Conservation (phyloP, 2,888 invertebrate species). For the Brenthis ino region DNA sequence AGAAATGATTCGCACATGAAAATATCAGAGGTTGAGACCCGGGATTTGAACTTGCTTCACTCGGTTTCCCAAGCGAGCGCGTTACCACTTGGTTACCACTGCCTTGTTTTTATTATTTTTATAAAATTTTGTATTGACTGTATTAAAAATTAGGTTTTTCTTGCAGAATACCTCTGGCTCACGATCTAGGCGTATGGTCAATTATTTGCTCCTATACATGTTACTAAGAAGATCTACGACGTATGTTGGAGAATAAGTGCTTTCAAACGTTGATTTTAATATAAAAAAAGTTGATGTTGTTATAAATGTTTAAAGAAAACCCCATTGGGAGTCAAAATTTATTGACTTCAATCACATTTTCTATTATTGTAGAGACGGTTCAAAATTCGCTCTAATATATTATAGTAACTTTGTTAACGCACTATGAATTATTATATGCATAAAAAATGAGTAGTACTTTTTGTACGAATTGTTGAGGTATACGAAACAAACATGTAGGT, state of each 20-base stretch:
- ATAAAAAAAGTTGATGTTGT: conserved; percentile 16
- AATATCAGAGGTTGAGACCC: too few relatives aligned
- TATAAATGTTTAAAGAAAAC: conserved; percentile 6
- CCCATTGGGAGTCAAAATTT: conserved; percentile 1
- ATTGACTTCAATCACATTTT: neutral
- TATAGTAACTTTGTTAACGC: conserved; percentile 15
- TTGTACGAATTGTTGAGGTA: conserved; percentile 1
- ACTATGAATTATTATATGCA: conserved; percentile 9
- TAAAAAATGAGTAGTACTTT: neutral
- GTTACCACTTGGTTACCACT: too few relatives aligned
- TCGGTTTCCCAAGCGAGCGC: too few relatives aligned
- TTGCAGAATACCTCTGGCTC: conserved; percentile 13
- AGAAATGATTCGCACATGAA: too few relatives aligned
- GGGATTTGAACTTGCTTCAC: too few relatives aligned
- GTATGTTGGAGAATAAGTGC: conserved; percentile 1
- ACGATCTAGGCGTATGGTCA: conserved; percentile 31
- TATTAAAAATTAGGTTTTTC: neutral
- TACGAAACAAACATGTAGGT: conserved; percentile 2
- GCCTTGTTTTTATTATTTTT: too few relatives aligned
- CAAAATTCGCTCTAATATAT: neutral
- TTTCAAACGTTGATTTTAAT: neutral
- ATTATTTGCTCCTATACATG: conserved; percentile 33
- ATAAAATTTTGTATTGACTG: too few relatives aligned
- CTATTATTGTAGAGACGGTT: conserved; percentile 7
- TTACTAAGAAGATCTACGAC: conserved; percentile 22